Base-by-base conservation (phyloP, 2,888 invertebrate genomes). In the Leptarthrus brevirostris region DNA sequence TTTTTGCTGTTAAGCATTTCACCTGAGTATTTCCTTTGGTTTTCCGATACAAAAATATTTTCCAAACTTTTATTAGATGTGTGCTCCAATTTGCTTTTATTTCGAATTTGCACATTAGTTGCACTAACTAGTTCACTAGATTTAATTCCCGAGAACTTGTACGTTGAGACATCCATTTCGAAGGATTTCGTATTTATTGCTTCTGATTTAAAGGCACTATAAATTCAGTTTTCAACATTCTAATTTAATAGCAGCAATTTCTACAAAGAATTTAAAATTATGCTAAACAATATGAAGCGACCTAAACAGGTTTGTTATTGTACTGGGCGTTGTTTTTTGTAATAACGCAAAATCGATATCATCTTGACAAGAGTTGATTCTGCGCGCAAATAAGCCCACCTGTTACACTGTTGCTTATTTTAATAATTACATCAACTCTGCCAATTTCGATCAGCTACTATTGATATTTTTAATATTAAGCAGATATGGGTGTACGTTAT, bases 281-380 rank as follows among this genome's bases (percentile, higher is more conserved):
- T 14, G 8, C 34, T 16, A 40, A 40, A 40, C 30, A 30, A 30
- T 30, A 8, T 5, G 8, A 8, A 30, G 30, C 30, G 36, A 58
- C 34, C 58, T 58, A 22, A 58, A 36, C 20, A 34, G 36, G 20
- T 34, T 40, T 64, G 64, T 64, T 64, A 64, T 64, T 64, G 47
- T 64, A 64, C 44, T 49, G 49, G 64, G 64, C 44, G 44, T 44
- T 64, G 64, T 22, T 44, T 47, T 44, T 36, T 64, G 22, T 12
- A 22, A 10, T 3, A 40, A 6, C 3, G 12, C 3, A 40, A 40
- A 40, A 40, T 40, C 40, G n/a, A 40, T 40, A 40, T 8, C 3
- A 40, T 40, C 40, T n/a, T 40, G 40, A 40, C 40, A 40, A 12
- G 12, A 40, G 6, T 12, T n/a, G 40, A 12, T 40, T 40, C 40